Base-by-base conservation (phyloP, 1,140 invertebrate genomes). In the Telenomus remus region DNA sequence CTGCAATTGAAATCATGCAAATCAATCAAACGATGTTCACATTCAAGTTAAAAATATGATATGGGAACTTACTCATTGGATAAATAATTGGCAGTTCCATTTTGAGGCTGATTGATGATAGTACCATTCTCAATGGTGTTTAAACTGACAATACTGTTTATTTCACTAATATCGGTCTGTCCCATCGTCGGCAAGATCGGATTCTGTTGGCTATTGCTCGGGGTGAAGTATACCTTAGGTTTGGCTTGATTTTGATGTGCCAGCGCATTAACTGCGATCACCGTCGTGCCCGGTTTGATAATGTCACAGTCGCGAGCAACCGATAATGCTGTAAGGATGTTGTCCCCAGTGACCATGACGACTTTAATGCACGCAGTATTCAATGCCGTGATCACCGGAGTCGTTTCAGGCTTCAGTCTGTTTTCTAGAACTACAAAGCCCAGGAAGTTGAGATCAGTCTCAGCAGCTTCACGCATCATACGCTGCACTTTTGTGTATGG, bases 301-400 rank as follows among this genome's bases (percentile, higher is more conserved):
- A 98, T 97, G 37, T 91, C 92, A 86, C 96, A 98, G 74, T 97
- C 96, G 48, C 95, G 89, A 0, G 95, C 96, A 7, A 98, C 97
- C 53, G 95, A 96, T 66, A 98, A 89, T 0, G 96, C 97, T 0
- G 96, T 98, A 82, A 97, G 90, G 85, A 98, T 94, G 87, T 98
- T 98, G 83, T 98, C 97, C 44, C 96, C 96, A 76, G 97, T 98
- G 0, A 98, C 95, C 96, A 98, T 98, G 33, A 98, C 91, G 39
- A 93, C 93, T 50, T 95, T 91, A 79, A 98, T 95, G 71, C 93
- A 91, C 1, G 96, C 96, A 35, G 91, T 89, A 46, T 92, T 92
- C n/a, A 97, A 87, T 46, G 92, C 89, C 48, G 89, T 87, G 14
- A 97, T 95, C 0, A 96, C 91, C 9, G 91, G 91, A 27, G 91